Evolutionary conservation across 23 tunicate genomes (phyloP).

Genomic region (Ascidia mentula): DNA sequence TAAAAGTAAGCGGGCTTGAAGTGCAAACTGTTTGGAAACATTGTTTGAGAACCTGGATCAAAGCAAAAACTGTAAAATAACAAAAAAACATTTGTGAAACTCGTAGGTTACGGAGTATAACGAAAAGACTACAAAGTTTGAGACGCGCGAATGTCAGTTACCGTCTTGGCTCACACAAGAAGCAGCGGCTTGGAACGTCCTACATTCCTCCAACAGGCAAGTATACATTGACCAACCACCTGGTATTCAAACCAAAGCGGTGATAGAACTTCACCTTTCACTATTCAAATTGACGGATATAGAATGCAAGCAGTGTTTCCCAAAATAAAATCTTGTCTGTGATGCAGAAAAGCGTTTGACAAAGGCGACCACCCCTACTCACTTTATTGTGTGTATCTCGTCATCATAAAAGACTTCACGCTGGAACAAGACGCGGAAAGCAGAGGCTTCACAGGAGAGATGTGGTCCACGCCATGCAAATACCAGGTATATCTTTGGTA

Average conservation of each 20-base stretch:
- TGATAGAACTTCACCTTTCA: neutral
- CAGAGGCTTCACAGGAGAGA: neutral
- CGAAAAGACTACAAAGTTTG: conserved; percentile 35
- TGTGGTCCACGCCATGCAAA: conserved; percentile 44
- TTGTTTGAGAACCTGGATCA: too few relatives aligned
- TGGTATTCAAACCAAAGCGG: neutral
- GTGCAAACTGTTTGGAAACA: too few relatives aligned
- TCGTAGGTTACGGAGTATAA: conserved; percentile 73
- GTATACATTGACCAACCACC: neutral
- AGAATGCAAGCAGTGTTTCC: neutral
- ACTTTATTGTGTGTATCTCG: conserved; percentile 69
- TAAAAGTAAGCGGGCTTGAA: too few relatives aligned
- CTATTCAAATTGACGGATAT: neutral
- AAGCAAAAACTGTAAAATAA: neutral
- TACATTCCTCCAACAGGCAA: conserved; percentile 73
- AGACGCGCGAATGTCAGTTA: conserved; percentile 52
- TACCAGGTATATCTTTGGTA: conserved; percentile 35
- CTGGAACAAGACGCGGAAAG: conserved; percentile 41
- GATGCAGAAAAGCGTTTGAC: conserved; percentile 44
- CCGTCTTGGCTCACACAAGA: conserved; percentile 80
- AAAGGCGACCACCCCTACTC: conserved; percentile 70
- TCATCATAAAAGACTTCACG: conserved; percentile 80
- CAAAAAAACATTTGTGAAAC: neutral
- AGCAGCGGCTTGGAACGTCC: conserved; percentile 26
- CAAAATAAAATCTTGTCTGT: neutral